Percentiles rank a stretch among this genome's conserved stretches.
Evolutionary conservation across 2,113 vertebrate species (phyloP).

Genomic region (Xiphias gladius): DNA sequence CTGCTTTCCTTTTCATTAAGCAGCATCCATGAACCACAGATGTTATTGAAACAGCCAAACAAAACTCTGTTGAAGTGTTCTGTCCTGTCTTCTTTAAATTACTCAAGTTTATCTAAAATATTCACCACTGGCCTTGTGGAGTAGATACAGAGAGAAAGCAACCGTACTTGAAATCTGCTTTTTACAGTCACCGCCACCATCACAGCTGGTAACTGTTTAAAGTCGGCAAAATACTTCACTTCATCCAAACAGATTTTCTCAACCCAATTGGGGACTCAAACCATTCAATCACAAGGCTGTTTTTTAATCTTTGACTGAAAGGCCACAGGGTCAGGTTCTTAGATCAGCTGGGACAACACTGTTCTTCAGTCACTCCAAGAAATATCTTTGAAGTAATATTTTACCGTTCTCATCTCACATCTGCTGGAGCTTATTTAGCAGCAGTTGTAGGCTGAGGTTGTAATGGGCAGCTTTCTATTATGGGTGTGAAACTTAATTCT

Average conservation of each 20-base stretch:
- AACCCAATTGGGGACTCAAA: neutral
- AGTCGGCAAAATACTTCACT: neutral
- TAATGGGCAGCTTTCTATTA: neutral
- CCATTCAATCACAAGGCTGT: neutral
- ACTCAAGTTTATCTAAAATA: neutral
- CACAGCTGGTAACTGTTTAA: neutral
- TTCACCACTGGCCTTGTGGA: neutral
- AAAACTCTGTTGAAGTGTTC: neutral
- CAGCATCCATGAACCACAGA: slow-evolving; percentile 18
- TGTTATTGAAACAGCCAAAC: neutral
- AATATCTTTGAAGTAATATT: neutral
- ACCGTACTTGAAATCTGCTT: neutral
- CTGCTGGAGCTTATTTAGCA: neutral
- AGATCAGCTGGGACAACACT: neutral
- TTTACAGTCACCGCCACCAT: too few relatives aligned
- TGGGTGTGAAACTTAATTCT: neutral
- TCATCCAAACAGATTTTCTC: slow-evolving; percentile 6
- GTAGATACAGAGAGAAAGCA: neutral
- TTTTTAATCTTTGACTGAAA: slow-evolving; percentile 27
- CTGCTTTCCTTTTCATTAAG: slow-evolving; percentile 24
- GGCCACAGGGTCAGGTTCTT: neutral
- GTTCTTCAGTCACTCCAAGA: neutral
- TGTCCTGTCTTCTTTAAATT: neutral
- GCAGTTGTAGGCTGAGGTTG: neutral
- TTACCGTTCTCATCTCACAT: neutral